Evolutionary conservation across 2,113 vertebrate genomes (phyloP), one percentile per base, ranked within the genome.

Genomic region (Siphamia tubifer): DNA sequence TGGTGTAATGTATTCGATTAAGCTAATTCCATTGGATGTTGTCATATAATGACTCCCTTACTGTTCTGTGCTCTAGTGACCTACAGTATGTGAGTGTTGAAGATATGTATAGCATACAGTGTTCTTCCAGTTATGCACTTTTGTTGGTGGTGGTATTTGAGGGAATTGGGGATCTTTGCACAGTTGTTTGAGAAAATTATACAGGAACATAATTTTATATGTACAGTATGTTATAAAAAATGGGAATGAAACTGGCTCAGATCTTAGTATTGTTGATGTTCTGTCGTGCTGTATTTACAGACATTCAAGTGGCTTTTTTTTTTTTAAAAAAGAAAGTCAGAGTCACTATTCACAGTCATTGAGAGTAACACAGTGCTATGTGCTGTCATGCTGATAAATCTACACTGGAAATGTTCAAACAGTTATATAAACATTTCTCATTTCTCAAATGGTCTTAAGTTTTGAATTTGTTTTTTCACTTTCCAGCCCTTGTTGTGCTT

Each of bases 111-210:
- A 67, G 72, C 67, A 58, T 81, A 77, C 78, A 75, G 85, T 88
- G 74, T 87, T 88, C 79, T 86, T 87, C 76, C 86, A 87, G 83
- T 90, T 74, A 84, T 85, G 90, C 86, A 90, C 90, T 90, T 48
- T 91, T 90, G 69, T 75, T 20, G 79, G 87, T 89, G 86, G 78
- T 68, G 79, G 81, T 74, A 40, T 84, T 80, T 27, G 68, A 82
- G 82, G 83, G 74, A 74, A 74, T 61, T 58, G 42, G 86, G 81
- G 68, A 66, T 82, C 63, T 87, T 87, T 89, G 86, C 88, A 89
- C 87, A 86, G 51, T 70, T 70, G 44, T 84, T 69, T 74, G 65
- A 83, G 36, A 75, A 83, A 84, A 74, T 67, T 21, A 74, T 35
- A 70, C 35, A 71, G 39, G 47, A 84, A 63, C 27, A 28, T 57